phyloP scores from a whole-genome alignment of 2,888 invertebrate genomes.

The Leptinotarsa tumamoca region DNA sequence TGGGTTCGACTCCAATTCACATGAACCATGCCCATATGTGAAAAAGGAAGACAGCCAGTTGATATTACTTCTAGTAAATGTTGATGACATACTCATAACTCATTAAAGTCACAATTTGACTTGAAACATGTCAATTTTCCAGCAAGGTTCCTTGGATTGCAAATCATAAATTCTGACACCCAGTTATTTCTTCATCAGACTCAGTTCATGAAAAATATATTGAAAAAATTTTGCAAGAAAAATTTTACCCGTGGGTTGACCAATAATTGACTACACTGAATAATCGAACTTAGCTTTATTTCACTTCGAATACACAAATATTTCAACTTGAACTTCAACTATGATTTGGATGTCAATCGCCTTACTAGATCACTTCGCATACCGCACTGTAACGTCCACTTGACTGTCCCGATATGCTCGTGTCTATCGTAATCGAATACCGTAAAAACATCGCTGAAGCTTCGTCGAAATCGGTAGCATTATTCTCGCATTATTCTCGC shows the following conservation, averaged over 20 bases:
- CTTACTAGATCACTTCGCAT: no score
- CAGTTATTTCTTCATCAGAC: background rate
- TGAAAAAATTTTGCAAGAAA: background rate
- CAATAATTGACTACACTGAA: no score
- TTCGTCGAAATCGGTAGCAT: no score
- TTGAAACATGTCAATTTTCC: background rate
- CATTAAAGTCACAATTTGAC: background rate
- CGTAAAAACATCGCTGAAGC: no score
- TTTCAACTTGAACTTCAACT: no score
- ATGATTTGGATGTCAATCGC: no score
- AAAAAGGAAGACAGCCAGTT: background rate
- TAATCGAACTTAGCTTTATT: no score
- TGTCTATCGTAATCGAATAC: no score
- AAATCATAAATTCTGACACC: background rate
- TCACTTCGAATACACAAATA: no score
- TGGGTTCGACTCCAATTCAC: background rate
- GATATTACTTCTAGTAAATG: background rate
- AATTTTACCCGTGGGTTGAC: background rate
- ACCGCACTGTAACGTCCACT: no score
- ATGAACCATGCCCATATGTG: background rate
- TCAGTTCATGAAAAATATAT: constrained; percentile 5
- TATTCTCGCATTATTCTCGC: no score
- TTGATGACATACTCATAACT: background rate
- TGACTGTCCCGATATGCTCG: no score
- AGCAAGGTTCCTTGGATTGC: background rate